phyloP scores from a whole-genome alignment of 2,888 invertebrate genomes.

The Idaea aversata region DNA sequence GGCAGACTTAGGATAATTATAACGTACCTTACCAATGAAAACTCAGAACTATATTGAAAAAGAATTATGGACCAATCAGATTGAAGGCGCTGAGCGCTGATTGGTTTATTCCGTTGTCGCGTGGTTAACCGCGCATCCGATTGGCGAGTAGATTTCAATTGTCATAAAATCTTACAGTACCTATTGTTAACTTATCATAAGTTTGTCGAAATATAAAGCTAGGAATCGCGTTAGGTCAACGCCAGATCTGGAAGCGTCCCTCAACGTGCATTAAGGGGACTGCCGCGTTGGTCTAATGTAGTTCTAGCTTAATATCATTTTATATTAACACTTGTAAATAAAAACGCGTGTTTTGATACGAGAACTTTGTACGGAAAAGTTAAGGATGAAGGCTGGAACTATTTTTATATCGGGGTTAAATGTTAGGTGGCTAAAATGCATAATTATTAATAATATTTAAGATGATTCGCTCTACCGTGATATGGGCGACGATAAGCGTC shows the following conservation, averaged over 20 bases:
- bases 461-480: conserved; percentile 27
- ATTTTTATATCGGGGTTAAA: conserved; percentile 67
- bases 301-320: conserved; percentile 11
- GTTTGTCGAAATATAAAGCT: not conserved
- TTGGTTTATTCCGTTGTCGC: not conserved
- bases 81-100: not conserved
- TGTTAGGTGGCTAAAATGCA: conserved; percentile 73
- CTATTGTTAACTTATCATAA: not conserved
- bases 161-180: too few species aligned
- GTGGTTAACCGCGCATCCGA: not conserved
- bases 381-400: conserved; percentile 54
- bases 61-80: too few species aligned
- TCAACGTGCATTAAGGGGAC: too few species aligned
- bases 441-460: conserved; percentile 44
- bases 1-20: not conserved
- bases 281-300: not conserved
- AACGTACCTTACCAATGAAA: not conserved
- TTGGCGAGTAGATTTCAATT: not conserved
- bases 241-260: not conserved
- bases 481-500: not conserved
- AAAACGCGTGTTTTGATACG: conserved; percentile 60
- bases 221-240: not conserved
- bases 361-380: conserved; percentile 53
- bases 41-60: too few species aligned
- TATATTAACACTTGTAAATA: conserved; percentile 26